Base-by-base conservation (phyloP, 2,113 vertebrate genomes). In the Periophthalmus modestus region DNA sequence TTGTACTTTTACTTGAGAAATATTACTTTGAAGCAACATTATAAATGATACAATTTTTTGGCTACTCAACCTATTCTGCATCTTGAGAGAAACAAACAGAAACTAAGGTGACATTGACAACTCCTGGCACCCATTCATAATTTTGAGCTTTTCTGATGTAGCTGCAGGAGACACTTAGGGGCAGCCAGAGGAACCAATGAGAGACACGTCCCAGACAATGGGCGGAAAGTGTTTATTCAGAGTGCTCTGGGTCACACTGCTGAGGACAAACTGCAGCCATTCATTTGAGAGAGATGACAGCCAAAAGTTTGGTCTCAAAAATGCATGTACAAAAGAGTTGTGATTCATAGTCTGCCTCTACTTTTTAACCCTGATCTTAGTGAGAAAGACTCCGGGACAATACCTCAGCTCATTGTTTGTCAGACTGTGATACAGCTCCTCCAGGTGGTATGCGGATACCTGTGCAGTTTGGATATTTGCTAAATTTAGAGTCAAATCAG, bases 101-200 rank as follows among this genome's bases (percentile, higher is more conserved):
- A 71, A 68, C 74, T 78, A 86, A 91, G 88, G 92, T 92, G 91
- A 90, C 90, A 89, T 92, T 94, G 88, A 90, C 77, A 79, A 82
- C 62, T 85, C 85, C 89, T 93, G 93, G 90, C 93, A 89, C 62
- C 50, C 71, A 68, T 75, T 85, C 82, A 91, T 87, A 87, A 92
- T 85, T 83, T 75, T 79, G 80, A 74, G 69, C 87, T 85, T 87
- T 90, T 89, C 90, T 86, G 85, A 88, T 61, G 59, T 73, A 78
- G 84, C 79, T 85, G 71, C 78, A 91, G 72, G 81, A 75, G 73
- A 57, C 77, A 79, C 79, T 87, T 54, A 83, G 68, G 74, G 63
- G 72, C 62, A 65, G 78, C 75, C 50, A 59, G 71, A 65, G 71
- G 69, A 81, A 50, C 71, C 81, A 82, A 78, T 85, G 77, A 89